A percentile compares a stretch with the other conserved stretches of the same genome.
Conservation (phyloP, 2,113 vertebrate genomes). For the Stegastes partitus region DNA sequence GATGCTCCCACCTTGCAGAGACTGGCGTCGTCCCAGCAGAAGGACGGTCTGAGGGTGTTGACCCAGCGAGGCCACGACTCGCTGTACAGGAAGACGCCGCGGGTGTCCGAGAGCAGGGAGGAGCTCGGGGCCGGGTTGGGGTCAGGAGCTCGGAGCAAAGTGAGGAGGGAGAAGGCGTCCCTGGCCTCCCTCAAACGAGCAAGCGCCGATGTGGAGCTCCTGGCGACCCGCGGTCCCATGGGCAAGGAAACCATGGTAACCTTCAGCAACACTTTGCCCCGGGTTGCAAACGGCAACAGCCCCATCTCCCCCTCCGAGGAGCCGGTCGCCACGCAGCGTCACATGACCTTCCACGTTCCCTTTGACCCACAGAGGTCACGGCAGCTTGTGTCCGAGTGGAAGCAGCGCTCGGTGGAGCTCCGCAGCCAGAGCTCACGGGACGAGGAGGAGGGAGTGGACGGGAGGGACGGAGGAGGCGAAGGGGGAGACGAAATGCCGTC, state of each 20-base stretch:
- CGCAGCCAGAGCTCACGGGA: conserved; percentile 86
- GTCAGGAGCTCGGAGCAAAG: conserved; percentile 80
- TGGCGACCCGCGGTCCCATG: conserved; percentile 96
- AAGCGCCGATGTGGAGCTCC: conserved; percentile 94
- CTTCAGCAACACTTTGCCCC: conserved; percentile 97
- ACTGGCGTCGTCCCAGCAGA: conserved; percentile 65
- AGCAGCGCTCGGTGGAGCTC: conserved; percentile 93
- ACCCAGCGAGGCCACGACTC: conserved; percentile 94
- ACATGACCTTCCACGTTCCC: conserved; percentile 95
- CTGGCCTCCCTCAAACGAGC: conserved; percentile 94
- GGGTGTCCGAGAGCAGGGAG: conserved; percentile 92
- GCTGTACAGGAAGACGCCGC: conserved; percentile 93
- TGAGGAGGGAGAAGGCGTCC: conserved; percentile 91
- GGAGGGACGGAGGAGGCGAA: conserved; percentile 49
- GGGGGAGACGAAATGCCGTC: conserved; percentile 83
- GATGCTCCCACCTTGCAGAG: conserved; percentile 44
- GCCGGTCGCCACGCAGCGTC: conserved; percentile 81
- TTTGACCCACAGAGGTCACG: conserved; percentile 93
- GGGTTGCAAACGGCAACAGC: conserved; percentile 85
- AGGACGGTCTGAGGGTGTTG: conserved; percentile 90
- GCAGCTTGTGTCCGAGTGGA: conserved; percentile 96
- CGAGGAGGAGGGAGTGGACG: conserved; percentile 82
- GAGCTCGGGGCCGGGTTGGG: conserved; percentile 89
- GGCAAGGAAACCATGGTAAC: conserved; percentile 98
- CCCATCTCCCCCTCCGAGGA: conserved; percentile 87